phyloP scores from a whole-genome alignment of 2,888 invertebrate genomes.

The Napeogenes sylphis region DNA sequence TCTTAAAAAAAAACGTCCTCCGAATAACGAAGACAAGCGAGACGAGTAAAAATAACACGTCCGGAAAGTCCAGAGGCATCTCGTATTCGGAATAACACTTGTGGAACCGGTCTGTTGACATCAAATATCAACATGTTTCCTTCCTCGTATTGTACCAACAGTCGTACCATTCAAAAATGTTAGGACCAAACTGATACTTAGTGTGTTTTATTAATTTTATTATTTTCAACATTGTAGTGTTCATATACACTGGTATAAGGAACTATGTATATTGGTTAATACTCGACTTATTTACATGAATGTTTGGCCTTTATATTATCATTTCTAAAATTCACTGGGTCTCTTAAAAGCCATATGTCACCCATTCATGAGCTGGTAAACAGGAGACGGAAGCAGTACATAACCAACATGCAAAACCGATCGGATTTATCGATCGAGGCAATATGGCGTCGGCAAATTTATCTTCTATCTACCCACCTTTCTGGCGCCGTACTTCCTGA shows the following conservation, averaged over 20 bases:
- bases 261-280: no score
- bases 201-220: not conserved
- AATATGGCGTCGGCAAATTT: conserved; percentile 73
- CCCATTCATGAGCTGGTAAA: conserved; percentile 44
- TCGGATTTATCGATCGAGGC: conserved; percentile 72
- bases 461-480: conserved; percentile 62
- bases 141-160: conserved; percentile 58
- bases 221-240: no score
- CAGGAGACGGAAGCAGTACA: conserved; percentile 64
- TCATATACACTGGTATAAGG: no score
- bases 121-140: conserved; percentile 75
- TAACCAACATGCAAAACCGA: conserved; percentile 70
- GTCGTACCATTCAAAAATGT: conserved; percentile 24
- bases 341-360: conserved; percentile 1
- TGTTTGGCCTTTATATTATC: no score
- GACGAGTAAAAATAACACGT: conserved; percentile 43
- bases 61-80: conserved; percentile 74
- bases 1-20: conserved; percentile 60
- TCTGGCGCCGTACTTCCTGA: conserved; percentile 74
- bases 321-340: no score
- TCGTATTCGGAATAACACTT: conserved; percentile 75
- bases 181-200: not conserved
- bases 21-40: conserved; percentile 47
- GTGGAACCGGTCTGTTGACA: conserved; percentile 67
- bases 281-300: no score